Base-by-base conservation (phyloP, 2,888 invertebrate species). In the Lycia hirtaria region DNA sequence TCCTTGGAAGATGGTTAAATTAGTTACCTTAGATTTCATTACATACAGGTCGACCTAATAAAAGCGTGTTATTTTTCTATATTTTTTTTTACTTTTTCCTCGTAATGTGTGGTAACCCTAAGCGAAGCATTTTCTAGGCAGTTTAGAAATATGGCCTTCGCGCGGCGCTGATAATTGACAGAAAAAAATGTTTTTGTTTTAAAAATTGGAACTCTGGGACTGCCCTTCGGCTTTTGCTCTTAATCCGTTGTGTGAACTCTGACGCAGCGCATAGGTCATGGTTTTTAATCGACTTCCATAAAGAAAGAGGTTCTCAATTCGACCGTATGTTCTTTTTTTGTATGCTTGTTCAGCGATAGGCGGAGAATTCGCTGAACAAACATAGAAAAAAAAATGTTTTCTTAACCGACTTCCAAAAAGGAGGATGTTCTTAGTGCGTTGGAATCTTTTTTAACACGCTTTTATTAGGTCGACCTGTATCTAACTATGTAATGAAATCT, bases 131-230 rank as follows among this genome's bases (percentile, higher is more conserved):
- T 51, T 56, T 56, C 56, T 57, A 17, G 17, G 33, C 24, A 10
- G 47, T 53, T 47, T 43, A 4, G 52, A 28, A 57, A 58, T 20
- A 12, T 19, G 52, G 44, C 57, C 57, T 58, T 53, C 57, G 44
- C 57, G 37, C 43, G 28, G 5, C 35, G 28, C 7, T 58, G 24
- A 35, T 56, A 56, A 56, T 53, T 12, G 28, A 38, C 20, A 19
- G 50, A 50, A 52, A 47, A 55, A 48, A n/a, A 10, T 4, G 15
- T 26, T 48, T 55, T 53, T 55, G 40, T 41, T 41, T 40, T n/a
- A n/a, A 19, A 35, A 55, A 28, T 33, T 41, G 15, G 54, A 48
- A 3, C 41, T 48, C 40, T 38, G 19, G 24, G 17, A 22, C 3
- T 28, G 44, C 30, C 53, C 45, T 53, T 38, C 38, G 22, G 12